These are phyloP conservation scores for Vimba vimba DNA, from an alignment of 2,113 vertebrate species.

Conservation along the genomic window DNA sequence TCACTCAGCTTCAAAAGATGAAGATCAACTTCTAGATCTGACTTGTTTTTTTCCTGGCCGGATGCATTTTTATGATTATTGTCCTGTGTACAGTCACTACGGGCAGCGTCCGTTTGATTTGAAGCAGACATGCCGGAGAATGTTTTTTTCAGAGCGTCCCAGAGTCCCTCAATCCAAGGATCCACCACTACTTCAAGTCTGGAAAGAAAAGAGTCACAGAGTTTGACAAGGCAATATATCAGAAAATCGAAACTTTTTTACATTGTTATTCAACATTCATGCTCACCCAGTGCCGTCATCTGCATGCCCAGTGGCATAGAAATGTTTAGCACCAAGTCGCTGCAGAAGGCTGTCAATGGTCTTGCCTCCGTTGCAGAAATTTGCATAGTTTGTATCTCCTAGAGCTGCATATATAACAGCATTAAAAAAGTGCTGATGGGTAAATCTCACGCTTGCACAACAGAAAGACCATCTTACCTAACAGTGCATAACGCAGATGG, in stretches of 20 bases:
- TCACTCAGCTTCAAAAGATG: constrained; percentile 77
- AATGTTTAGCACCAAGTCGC: constrained; percentile 88
- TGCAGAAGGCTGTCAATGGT: constrained; percentile 85
- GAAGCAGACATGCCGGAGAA: constrained; percentile 71
- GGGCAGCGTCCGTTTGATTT: constrained; percentile 51
- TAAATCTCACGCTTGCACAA: background rate
- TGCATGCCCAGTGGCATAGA: constrained; percentile 89
- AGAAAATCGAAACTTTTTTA: background rate
- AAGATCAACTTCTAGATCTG: constrained; percentile 67
- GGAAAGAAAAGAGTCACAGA: constrained; percentile 26
- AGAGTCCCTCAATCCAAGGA: constrained; percentile 93
- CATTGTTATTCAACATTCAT: background rate
- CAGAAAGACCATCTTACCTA: constrained; percentile 78
- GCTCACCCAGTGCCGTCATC: constrained; percentile 94
- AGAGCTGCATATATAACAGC: constrained; percentile 78
- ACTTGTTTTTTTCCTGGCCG: background rate
- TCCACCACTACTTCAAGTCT: constrained; percentile 94
- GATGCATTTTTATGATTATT: constrained; percentile 24
- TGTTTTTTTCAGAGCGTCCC: constrained; percentile 81
- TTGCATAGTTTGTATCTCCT: constrained; percentile 92
- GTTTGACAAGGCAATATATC: background rate
- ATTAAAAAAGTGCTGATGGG: background rate
- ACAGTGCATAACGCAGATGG: constrained; percentile 87
- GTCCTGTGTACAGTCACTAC: constrained; percentile 4
- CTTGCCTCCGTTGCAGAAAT: constrained; percentile 99